A percentile compares a stretch with the other conserved stretches of the same genome.
phyloP scores from a whole-genome alignment of 2,113 vertebrate genomes.

The Syngnathoides biaculeatus region DNA sequence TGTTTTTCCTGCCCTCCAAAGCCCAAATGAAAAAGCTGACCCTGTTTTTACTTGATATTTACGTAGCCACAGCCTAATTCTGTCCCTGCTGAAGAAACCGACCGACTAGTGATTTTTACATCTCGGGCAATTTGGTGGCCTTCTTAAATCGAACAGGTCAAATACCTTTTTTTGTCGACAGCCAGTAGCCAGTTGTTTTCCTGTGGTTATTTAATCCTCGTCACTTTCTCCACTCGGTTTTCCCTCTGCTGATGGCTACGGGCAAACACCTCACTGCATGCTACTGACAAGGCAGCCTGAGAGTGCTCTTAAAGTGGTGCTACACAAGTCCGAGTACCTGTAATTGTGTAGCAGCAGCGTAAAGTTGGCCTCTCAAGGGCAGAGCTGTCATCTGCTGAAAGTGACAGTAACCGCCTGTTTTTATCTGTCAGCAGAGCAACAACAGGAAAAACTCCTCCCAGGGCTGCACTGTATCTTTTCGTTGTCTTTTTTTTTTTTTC shows the following conservation, averaged over 20 bases:
- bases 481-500: constrained; percentile 55
- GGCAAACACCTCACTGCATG: constrained; percentile 90
- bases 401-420: constrained; percentile 81
- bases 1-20: not conserved
- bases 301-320: constrained; percentile 93
- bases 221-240: constrained; percentile 82
- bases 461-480: constrained; percentile 44
- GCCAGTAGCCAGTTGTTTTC: constrained; percentile 59
- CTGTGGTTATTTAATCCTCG: constrained; percentile 79
- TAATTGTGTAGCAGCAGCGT: constrained; percentile 91
- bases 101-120: constrained; percentile 16
- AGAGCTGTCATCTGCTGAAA: constrained; percentile 91
- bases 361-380: constrained; percentile 85
- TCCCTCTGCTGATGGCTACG: constrained; percentile 82
- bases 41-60: too few species aligned
- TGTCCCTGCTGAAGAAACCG: not conserved
- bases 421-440: constrained; percentile 51
- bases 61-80: too few species aligned
- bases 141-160: constrained; percentile 56
- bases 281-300: constrained; percentile 85
- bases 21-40: too few species aligned
- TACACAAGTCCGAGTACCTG: constrained; percentile 91
- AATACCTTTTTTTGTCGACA: constrained; percentile 69
- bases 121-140: constrained; percentile 27
- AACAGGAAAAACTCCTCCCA: constrained; percentile 37